Evolutionary conservation across 2,888 invertebrate genomes (phyloP), one percentile per base, ranked within the genome.

Genomic region (Eupithecia tripunctaria): DNA sequence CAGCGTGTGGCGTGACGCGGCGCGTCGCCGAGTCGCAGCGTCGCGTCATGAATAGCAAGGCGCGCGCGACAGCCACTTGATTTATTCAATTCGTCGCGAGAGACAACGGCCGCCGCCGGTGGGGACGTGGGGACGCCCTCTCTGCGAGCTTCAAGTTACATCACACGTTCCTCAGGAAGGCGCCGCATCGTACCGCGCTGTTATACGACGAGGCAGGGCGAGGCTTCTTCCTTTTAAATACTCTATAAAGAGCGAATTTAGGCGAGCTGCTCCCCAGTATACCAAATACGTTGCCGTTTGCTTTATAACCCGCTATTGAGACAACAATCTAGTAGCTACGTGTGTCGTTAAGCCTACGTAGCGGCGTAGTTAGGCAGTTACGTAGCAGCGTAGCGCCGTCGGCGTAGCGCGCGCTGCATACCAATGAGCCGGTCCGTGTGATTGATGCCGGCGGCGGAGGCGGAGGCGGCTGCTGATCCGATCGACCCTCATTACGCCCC

Each of bases 31-130:
- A n/a, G 10, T 47, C 8, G 47, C 47, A 47, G 43, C 15, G 67
- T 25, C 67, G 66, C 73, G 56, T 27, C 70, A 62, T 65, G 71
- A 74, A 74, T 68, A 67, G 47, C 73, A 69, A 66, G 21, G 38
- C 56, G 18, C 38, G 8, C 56, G 65, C 43, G 32, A 14, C 29
- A 21, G 63, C 7, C 10, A 47, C 62, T 69, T 68, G 66, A 71
- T 70, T 72, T 74, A 74, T 74, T 74, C 71, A 74, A 71, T 74
- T 71, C 65, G 25, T 64, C 64, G 25, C 65, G 66, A 51, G 62
- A 74, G 71, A 71, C 71, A 71, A 71, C 68, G 59, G 63, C 47
- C 70, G 27, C 12, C 32, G 32, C 32, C 14, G 59, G 43, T 7
- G 10, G 14, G 3, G 25, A 12, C 27, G 18, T 18, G 6, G 43